phyloP scores from a whole-genome alignment of 1,140 invertebrate genomes.

The Zeugodacus cucurbitae region DNA sequence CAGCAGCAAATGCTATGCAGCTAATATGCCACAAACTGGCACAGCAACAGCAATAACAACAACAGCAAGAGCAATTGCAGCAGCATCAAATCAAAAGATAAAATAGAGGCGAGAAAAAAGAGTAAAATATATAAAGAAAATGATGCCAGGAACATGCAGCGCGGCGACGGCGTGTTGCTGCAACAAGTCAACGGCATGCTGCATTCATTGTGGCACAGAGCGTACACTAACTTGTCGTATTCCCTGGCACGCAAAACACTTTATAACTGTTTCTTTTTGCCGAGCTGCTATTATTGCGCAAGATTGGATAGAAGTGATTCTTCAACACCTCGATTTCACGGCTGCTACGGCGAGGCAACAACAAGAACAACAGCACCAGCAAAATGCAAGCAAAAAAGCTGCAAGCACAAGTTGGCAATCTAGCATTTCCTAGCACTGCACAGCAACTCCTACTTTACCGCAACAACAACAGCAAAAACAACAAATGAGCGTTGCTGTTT shows the following conservation, averaged over 20 bases:
- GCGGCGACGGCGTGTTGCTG: background rate
- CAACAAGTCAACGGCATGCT: constrained; percentile 24
- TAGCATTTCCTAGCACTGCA: background rate
- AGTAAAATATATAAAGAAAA: background rate
- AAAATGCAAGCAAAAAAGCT: background rate
- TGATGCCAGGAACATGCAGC: background rate
- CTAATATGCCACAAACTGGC: constrained; percentile 15
- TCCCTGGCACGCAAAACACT: constrained; percentile 33
- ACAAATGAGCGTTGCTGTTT: background rate
- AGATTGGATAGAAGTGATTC: constrained; percentile 37
- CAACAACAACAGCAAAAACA: background rate
- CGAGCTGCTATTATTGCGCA: constrained; percentile 35
- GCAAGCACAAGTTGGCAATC: background rate
- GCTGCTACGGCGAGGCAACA: background rate
- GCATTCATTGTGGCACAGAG: background rate
- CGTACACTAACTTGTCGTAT: constrained; percentile 31
- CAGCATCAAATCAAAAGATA: background rate
- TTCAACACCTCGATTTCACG: constrained; percentile 39
- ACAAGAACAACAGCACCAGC: background rate
- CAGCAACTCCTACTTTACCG: constrained; percentile 15
- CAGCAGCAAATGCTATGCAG: background rate
- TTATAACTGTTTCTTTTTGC: constrained; percentile 40
- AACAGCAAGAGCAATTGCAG: background rate
- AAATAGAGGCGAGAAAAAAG: background rate
- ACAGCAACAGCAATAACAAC: background rate